phyloP scores from a whole-genome alignment of 2,888 invertebrate species.

The Drosophila recens region DNA sequence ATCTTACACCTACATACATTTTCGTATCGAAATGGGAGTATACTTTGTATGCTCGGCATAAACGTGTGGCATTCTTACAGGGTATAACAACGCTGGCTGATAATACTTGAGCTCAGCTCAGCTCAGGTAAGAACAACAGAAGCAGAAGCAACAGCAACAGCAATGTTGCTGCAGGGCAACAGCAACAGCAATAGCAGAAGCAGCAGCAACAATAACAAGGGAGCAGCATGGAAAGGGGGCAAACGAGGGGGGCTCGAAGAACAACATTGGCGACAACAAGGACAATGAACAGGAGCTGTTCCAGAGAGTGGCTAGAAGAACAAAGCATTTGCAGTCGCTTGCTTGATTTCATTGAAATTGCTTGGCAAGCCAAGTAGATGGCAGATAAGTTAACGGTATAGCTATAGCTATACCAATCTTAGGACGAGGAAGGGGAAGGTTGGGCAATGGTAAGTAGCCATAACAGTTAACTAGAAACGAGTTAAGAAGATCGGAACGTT shows the following conservation, averaged over 20 bases:
- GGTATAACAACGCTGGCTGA: conserved; percentile 34
- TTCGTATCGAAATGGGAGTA: not conserved
- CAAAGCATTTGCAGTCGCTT: conserved; percentile 55
- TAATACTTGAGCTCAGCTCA: conserved; percentile 30
- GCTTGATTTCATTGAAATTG: conserved; percentile 64
- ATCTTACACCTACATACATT: not conserved
- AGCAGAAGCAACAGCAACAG: conserved; percentile 23
- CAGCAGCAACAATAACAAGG: conserved; percentile 1
- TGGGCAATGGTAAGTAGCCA: conserved; percentile 46
- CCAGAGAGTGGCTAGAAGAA: conserved; percentile 30
- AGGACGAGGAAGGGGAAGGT: not conserved
- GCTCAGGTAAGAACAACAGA: conserved; percentile 28
- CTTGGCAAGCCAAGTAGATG: conserved; percentile 44
- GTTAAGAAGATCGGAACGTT: conserved; percentile 28
- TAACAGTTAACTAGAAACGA: conserved; percentile 46
- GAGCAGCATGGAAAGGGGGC: not conserved
- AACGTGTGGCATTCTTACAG: conserved; percentile 5
- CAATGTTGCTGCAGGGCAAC: conserved; percentile 39
- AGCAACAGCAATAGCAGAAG: conserved; percentile 11
- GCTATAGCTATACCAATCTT: conserved; percentile 5
- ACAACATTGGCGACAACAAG: conserved; percentile 51
- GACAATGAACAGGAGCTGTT: conserved; percentile 30
- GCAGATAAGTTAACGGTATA: conserved; percentile 31
- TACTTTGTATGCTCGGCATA: not conserved
- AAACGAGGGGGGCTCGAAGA: not conserved